A percentile compares a stretch with the other conserved stretches of the same genome.
Conservation (phyloP, 2,888 invertebrate species). For the Camptogramma bilineatum region DNA sequence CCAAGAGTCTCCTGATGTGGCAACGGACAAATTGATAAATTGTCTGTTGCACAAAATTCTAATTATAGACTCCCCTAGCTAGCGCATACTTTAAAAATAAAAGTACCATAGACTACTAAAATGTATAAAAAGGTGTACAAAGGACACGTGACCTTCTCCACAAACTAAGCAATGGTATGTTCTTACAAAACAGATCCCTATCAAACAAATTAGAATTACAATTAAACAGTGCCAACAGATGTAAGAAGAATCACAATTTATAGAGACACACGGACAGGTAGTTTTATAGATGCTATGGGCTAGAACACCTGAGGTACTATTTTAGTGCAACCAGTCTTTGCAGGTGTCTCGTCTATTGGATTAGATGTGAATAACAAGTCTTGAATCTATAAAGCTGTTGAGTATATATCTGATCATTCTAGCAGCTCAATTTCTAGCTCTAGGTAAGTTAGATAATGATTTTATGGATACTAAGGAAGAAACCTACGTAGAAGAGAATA, state of each 20-base stretch:
- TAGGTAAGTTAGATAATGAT: background rate
- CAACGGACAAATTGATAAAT: background rate
- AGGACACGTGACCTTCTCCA: slow-evolving; percentile 18
- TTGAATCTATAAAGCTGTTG: background rate
- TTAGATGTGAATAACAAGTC: slow-evolving; percentile 1
- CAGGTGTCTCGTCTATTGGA: slow-evolving; percentile 28
- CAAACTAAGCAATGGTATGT: slow-evolving; percentile 21
- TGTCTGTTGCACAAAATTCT: background rate
- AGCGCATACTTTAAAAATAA: background rate
- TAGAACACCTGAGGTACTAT: slow-evolving; percentile 55
- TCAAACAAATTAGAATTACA: slow-evolving; percentile 39
- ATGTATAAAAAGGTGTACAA: slow-evolving; percentile 1
- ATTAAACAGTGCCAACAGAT: slow-evolving; percentile 32
- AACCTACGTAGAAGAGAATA: no score
- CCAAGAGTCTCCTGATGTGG: background rate
- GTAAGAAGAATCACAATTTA: slow-evolving; percentile 56
- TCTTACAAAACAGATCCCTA: slow-evolving; percentile 28
- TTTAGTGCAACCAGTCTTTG: slow-evolving; percentile 30
- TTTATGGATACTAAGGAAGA: no score
- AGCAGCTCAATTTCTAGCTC: background rate
- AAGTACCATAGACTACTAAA: background rate
- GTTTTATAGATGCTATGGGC: slow-evolving; percentile 3
- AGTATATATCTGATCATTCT: background rate
- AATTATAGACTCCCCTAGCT: background rate
- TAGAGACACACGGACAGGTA: slow-evolving; percentile 40